Evolutionary conservation across 2,888 invertebrate genomes (phyloP).

Genomic region (Sesia bembeciformis): DNA sequence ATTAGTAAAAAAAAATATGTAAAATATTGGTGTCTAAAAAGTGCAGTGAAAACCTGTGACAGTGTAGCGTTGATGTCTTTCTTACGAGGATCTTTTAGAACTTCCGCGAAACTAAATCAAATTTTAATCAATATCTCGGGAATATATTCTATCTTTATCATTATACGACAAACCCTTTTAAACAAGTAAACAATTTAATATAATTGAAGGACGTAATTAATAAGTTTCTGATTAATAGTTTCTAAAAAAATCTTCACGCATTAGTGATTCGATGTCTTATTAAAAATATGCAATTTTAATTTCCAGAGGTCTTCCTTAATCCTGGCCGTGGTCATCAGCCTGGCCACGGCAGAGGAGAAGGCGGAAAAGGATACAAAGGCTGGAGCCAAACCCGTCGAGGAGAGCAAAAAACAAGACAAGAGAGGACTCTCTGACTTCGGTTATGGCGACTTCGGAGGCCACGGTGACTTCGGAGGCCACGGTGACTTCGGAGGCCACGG

Average conservation of each 20-base stretch:
- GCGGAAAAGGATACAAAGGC: constrained; percentile 62
- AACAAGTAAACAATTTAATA: not conserved
- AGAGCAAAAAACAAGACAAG: constrained; percentile 72
- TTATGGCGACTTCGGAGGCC: constrained; percentile 52
- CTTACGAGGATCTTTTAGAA: not conserved
- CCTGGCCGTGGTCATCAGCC: constrained; percentile 71
- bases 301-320: constrained; percentile 62
- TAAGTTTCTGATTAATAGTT: not conserved
- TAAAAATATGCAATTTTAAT: constrained; percentile 15
- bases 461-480: constrained; percentile 25
- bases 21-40: not conserved
- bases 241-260: not conserved
- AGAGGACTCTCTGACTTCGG: constrained; percentile 66
- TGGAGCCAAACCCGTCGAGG: constrained; percentile 54
- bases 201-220: not conserved
- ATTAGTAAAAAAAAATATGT: constrained; percentile 8
- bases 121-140: not conserved
- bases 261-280: not conserved
- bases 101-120: not conserved
- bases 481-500: constrained; percentile 18
- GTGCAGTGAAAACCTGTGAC: not conserved
- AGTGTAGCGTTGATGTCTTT: not conserved
- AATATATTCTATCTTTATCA: not conserved
- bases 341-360: constrained; percentile 73
- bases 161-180: not conserved